Conservation (phyloP, 1,140 invertebrate species). For the Leptoteleia sp. region DNA sequence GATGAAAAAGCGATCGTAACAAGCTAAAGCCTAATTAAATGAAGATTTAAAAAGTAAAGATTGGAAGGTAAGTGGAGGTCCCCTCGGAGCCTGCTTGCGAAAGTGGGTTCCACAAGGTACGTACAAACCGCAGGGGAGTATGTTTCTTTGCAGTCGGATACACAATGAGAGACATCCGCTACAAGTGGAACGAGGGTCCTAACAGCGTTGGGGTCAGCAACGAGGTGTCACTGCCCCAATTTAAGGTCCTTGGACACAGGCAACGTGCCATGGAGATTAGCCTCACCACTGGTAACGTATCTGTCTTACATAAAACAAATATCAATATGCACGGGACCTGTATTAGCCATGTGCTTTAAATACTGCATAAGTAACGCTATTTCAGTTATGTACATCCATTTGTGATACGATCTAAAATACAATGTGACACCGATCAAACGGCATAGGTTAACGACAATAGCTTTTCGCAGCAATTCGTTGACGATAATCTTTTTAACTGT, state of each 20-base stretch:
- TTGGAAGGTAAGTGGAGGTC: constrained; percentile 81
- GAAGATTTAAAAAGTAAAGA: constrained; percentile 37
- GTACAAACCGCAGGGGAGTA: constrained; percentile 85
- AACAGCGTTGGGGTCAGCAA: constrained; percentile 95
- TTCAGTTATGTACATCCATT: constrained; percentile 34
- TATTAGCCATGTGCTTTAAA: constrained; percentile 56
- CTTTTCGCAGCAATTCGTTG: constrained; percentile 3
- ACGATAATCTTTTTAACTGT: neutral
- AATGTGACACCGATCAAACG: constrained; percentile 29
- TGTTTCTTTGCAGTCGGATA: constrained; percentile 94
- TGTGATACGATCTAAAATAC: constrained; percentile 14
- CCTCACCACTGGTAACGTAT: constrained; percentile 93
- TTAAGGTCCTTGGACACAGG: constrained; percentile 94
- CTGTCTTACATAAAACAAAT: constrained; percentile 57
- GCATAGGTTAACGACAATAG: constrained; percentile 31
- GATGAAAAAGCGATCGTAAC: no score
- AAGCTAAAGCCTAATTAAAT: no score
- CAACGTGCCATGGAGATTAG: constrained; percentile 95
- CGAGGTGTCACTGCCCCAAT: constrained; percentile 96
- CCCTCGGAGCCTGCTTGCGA: constrained; percentile 70
- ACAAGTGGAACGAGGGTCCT: constrained; percentile 96
- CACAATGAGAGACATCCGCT: constrained; percentile 97
- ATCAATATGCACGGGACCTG: constrained; percentile 58
- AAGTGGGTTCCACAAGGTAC: constrained; percentile 83
- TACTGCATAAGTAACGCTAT: constrained; percentile 50